Evolutionary conservation across 2,113 vertebrate genomes (phyloP).

Genomic region (Glaucidium brasilianum): DNA sequence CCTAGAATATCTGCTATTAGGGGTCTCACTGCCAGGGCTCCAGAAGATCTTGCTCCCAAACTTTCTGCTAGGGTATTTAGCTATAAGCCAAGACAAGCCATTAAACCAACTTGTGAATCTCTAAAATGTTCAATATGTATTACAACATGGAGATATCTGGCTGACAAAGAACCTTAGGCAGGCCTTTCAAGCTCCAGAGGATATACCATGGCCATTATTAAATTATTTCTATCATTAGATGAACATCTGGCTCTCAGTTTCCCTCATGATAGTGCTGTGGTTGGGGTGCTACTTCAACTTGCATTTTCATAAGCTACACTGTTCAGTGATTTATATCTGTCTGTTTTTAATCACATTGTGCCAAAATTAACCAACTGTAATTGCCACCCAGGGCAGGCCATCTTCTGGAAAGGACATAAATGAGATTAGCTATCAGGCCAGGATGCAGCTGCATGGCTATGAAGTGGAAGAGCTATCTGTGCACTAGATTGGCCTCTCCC

Average conservation of each 20-base stretch:
- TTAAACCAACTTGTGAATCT: not conserved
- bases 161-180: not conserved
- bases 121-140: not conserved
- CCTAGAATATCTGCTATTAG: not conserved
- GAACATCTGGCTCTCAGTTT: constrained; percentile 50
- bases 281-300: constrained; percentile 7
- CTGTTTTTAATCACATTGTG: constrained; percentile 55
- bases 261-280: not conserved
- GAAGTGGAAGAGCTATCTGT: not conserved
- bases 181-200: not conserved
- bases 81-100: not conserved
- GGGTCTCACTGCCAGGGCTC: not conserved
- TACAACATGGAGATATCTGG: not conserved
- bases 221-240: constrained; percentile 5
- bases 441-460: not conserved
- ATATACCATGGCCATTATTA: not conserved
- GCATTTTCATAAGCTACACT: constrained; percentile 28
- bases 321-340: constrained; percentile 42
- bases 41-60: not conserved
- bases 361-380: constrained; percentile 32
- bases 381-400: not conserved
- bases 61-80: not conserved
- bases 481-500: not conserved
- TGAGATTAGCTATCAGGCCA: not conserved
- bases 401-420: constrained; percentile 41